Evolutionary conservation across 2,113 vertebrate species (phyloP), one percentile per base, ranked within the genome.

Genomic region (Gasterosteus nipponicus): DNA sequence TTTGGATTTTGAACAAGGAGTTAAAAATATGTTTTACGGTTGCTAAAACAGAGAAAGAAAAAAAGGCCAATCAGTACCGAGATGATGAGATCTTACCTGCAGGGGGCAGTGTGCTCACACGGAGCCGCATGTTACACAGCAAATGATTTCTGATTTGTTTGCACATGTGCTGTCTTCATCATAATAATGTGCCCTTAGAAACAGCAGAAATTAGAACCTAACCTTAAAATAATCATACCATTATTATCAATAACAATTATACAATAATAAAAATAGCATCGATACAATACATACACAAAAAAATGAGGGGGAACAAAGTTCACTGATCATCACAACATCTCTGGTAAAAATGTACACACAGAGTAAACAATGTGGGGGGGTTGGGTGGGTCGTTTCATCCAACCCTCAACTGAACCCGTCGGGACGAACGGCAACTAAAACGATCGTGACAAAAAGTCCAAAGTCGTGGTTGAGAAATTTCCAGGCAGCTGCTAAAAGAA

Each of bases 251-350:
- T 92, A 91, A 91, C 74, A 92, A 93, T 86, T 89, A 89, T 86
- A 90, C 79, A 91, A 92, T 86, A 91, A 89, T 87, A 89, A 94
- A 92, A 94, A 94, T 87, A 93, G 88, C 90, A 92, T 93, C 93
- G 91, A 93, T 93, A 94, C 89, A 94, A 92, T 94, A 94, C 92
- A 93, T 94, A 94, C 92, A 94, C 90, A 76, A 70, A 77, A 85
- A 81, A 31, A 31, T 7, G 54, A 5, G 39, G 39, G 29, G 66
- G 79, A 81, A 77, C 78, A 85, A 86, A 69, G 62, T 88, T 89
- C 87, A 87, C 85, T 81, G 87, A 87, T 89, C 82, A 88, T 89
- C 83, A 92, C 82, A 82, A 91, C 89, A 91, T 86, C 84, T 90
- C 86, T 90, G 89, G 87, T 82, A 87, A 89, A 93, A 92, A 92